Conservation (phyloP, 2,888 invertebrate species). For the Dorcus hopei region DNA sequence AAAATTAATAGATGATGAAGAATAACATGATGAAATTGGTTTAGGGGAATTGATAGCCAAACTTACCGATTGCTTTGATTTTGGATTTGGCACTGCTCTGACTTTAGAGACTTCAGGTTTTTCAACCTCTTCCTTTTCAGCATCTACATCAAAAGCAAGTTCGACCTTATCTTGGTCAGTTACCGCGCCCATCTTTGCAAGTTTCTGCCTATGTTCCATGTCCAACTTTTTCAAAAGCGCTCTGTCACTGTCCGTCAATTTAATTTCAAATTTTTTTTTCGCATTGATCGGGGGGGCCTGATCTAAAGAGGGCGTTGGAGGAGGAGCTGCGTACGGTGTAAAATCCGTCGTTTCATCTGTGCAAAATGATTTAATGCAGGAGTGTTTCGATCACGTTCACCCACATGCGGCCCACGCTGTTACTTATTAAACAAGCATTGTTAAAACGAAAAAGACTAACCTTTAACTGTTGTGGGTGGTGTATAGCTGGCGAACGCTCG, state of each 20-base stretch:
- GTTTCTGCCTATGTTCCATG: slow-evolving; percentile 50
- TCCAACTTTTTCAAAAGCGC: slow-evolving; percentile 52
- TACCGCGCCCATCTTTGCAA: slow-evolving; percentile 17
- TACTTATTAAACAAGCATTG: slow-evolving; percentile 9
- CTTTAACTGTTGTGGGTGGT: slow-evolving; percentile 16
- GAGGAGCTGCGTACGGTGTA: no score
- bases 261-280: slow-evolving; percentile 42
- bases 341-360: no score
- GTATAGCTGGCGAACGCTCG: slow-evolving; percentile 55
- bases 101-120: slow-evolving; percentile 16
- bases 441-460: slow-evolving; percentile 1
- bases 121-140: slow-evolving; percentile 6
- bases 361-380: no score
- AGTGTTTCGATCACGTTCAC: no score
- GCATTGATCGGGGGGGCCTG: background rate
- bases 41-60: no score
- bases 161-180: background rate
- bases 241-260: slow-evolving; percentile 52
- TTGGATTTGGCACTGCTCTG: slow-evolving; percentile 36
- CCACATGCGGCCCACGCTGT: background rate
- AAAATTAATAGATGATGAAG: background rate
- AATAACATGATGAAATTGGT: no score
- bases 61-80: slow-evolving; percentile 40
- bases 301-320: background rate
- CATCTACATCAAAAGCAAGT: background rate